Percentiles rank a stretch among this genome's conserved stretches.
Evolutionary conservation across 2,888 invertebrate genomes (phyloP).

Genomic region (Pterostichus niger): DNA sequence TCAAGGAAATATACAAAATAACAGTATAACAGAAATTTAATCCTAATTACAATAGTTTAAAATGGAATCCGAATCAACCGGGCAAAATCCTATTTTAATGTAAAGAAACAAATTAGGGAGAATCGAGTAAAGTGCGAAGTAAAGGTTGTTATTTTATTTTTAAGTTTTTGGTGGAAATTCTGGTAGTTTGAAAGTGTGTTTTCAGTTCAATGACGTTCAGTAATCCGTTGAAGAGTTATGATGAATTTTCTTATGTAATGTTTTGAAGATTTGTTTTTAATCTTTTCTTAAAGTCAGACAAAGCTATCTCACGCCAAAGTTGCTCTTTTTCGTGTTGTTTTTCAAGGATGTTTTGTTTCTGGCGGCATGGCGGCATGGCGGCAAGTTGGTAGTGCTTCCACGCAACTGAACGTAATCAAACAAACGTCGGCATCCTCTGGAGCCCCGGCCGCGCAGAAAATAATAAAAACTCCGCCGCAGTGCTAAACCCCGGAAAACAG

Average conservation of each 20-base stretch:
- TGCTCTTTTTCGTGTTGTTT: constrained; percentile 31
- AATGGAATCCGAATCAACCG: too few relatives aligned
- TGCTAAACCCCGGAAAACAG: not conserved
- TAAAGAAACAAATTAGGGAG: too few relatives aligned
- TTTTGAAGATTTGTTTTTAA: constrained; percentile 42
- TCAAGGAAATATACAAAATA: too few relatives aligned
- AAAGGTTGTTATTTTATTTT: too few relatives aligned
- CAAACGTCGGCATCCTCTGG: constrained; percentile 22
- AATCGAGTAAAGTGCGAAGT: too few relatives aligned
- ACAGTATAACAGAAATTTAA: too few relatives aligned
- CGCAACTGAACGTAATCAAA: constrained; percentile 51
- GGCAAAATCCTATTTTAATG: too few relatives aligned
- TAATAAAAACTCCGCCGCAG: constrained; percentile 8
- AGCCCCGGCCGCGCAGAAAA: constrained; percentile 13
- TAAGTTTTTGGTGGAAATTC: too few relatives aligned
- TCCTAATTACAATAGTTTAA: too few relatives aligned
- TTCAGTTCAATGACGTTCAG: not conserved
- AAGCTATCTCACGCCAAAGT: constrained; percentile 9
- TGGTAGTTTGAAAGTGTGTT: not conserved
- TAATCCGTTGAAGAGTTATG: not conserved
- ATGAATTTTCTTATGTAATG: constrained; percentile 9
- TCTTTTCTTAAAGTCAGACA: constrained; percentile 17
- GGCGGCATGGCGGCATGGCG: not conserved
- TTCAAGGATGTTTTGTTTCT: constrained; percentile 29
- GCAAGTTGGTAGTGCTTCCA: constrained; percentile 36